Base-by-base conservation (phyloP, 2,113 vertebrate species). In the Mastomys coucha region DNA sequence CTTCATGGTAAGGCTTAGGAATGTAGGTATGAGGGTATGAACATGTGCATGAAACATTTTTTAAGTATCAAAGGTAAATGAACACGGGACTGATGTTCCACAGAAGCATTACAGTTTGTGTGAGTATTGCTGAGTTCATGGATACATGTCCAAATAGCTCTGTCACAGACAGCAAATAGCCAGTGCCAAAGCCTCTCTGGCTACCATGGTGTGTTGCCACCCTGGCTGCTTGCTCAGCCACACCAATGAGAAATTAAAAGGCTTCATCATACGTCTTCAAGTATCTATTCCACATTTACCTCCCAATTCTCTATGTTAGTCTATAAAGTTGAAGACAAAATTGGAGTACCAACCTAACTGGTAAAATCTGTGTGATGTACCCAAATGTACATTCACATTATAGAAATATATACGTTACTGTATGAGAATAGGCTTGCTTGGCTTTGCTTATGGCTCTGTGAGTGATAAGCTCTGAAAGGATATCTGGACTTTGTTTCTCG, bases 171-270 rank as follows among this genome's bases (percentile, higher is more conserved):
- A 24, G 58, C 31, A 82, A 56, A 17, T 22, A 69, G 72, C 56
- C 16, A 80, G 12, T 2, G 45, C 24, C 39, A 16, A 7, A 24
- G 4, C 3, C 58, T 3, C 39, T 0, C 19, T 33, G 5, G 26
- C 42, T 2, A 22, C 28, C 12, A 2, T 5, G 0, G 1, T 31
- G 24, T 39, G 39, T 1, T 1, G 4, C 36, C 3, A 26, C 12
- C 49, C 22, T 65, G 49, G 13, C 20, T 31, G 2, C 6, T 11
- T 19, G 28, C 39, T 45, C 58, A 72, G n/a, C 20, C 16, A 14
- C 1, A 22, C 13, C 2, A 7, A 22, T 0, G 7, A 22, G 77
- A 90, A 28, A 28, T 5, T 4, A 10, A 19, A n/a, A 12, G 14
- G 12, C 10, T 45, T 4, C 33, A 81, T 75, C 14, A 19, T 26